Evolutionary conservation across 2,113 vertebrate genomes (phyloP).

Genomic region (Echinops telfairi): DNA sequence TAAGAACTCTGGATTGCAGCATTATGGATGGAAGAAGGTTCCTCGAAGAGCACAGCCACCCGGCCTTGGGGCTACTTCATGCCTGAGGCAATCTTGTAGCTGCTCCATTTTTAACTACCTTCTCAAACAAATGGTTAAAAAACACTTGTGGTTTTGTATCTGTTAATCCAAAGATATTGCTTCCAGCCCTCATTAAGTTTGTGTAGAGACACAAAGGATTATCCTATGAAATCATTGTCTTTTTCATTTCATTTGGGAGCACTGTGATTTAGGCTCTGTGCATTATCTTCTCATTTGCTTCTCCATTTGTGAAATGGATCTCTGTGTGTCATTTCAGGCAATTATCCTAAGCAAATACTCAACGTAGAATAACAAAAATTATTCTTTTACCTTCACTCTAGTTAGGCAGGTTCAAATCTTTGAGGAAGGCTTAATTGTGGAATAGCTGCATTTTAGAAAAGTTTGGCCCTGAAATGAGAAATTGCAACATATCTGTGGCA

Average conservation of each 20-base stretch:
- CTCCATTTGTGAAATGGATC: constrained; percentile 65
- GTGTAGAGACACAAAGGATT: constrained; percentile 79
- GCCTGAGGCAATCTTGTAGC: constrained; percentile 63
- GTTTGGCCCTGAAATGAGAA: constrained; percentile 27
- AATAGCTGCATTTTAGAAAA: constrained; percentile 35
- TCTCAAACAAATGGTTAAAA: constrained; percentile 76
- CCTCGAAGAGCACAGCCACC: constrained; percentile 55
- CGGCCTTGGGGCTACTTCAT: neutral
- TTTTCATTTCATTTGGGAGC: constrained; percentile 79
- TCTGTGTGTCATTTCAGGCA: constrained; percentile 46
- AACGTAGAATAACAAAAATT: constrained; percentile 41
- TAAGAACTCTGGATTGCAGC: constrained; percentile 69
- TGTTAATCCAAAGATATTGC: constrained; percentile 83
- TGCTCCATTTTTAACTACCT: constrained; percentile 77
- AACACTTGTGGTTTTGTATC: constrained; percentile 81
- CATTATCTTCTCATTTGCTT: constrained; percentile 65
- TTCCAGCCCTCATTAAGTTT: constrained; percentile 86
- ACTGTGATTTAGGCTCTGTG: constrained; percentile 79
- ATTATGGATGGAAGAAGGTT: constrained; percentile 48
- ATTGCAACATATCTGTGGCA: neutral
- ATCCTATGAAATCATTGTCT: constrained; percentile 69
- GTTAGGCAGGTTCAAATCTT: constrained; percentile 66
- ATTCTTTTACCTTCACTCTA: constrained; percentile 67
- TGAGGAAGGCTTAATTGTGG: constrained; percentile 45
- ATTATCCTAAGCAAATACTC: constrained; percentile 60